Evolutionary conservation across 2,797 vertebrate species (phyloP), one percentile per base, ranked within the genome.

Genomic region (Eremophila alpestris): DNA sequence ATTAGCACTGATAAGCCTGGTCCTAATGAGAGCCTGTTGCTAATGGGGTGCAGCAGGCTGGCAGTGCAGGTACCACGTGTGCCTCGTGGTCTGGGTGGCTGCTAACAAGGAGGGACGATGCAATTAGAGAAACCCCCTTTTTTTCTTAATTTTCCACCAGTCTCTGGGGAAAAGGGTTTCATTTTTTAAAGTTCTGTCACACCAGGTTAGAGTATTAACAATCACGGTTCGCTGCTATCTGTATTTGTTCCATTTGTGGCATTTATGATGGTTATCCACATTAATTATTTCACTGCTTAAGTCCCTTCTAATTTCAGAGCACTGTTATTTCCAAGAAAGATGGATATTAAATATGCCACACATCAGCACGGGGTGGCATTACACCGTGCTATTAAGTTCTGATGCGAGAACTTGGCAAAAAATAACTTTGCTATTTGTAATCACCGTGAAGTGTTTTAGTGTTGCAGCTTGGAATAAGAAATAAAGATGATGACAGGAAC

Each of bases 341-440:
- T 92, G 97, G 97, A 96, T 97, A 97, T 98, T 97, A 97, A 97
- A 97, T 96, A 97, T 97, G 97, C 97, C 97, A 97, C 97, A 90
- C 95, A 97, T 97, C 97, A 97, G 97, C 83, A 32, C 92, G 36
- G 95, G 95, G 93, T 91, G 96, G 97, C 96, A 97, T 97, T 97
- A 96, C 90, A 94, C 96, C 88, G 43, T 85, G 93, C 97, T 97
- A 97, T 98, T 97, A 98, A 97, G 96, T 97, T 97, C 94, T 86
- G 94, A 94, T 95, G 95, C 74, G 70, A 95, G 95, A 88, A 95
- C 93, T 94, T 54, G 41, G 95, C 90, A 94, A 97, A 97, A 97
- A 97, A 96, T 96, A 96, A 97, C 96, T 95, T 97, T 89, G 89
- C 97, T 97, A 79, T 97, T 97, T 96, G 97, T 97, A 97, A 97